Evolutionary conservation across 2,113 vertebrate species (phyloP).

Genomic region (Abramis brama): DNA sequence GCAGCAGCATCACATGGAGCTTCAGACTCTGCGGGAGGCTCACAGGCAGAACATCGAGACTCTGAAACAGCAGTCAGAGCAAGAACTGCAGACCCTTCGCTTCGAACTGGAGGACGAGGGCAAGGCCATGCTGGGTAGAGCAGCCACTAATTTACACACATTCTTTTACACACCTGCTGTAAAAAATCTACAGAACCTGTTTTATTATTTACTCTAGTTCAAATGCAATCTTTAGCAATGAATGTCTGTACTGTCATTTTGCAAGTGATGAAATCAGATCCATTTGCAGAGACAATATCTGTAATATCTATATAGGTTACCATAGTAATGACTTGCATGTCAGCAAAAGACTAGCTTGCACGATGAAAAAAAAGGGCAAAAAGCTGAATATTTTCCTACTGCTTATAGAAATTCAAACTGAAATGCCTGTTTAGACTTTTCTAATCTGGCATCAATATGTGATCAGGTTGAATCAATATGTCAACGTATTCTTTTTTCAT

Average conservation of each 20-base stretch:
- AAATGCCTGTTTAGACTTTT: not conserved
- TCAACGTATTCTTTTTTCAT: not conserved
- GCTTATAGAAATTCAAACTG: too few species aligned
- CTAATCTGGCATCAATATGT: not conserved
- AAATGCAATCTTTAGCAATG: not conserved
- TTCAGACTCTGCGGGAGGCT: conserved; percentile 89
- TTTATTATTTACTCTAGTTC: not conserved
- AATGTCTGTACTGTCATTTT: too few species aligned
- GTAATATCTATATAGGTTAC: too few species aligned
- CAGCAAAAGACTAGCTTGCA: too few species aligned
- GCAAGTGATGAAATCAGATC: too few species aligned
- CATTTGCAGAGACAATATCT: too few species aligned
- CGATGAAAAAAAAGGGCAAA: too few species aligned
- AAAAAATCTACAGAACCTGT: not conserved
- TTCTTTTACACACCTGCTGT: not conserved
- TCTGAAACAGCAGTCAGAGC: conserved; percentile 92
- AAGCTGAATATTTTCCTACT: too few species aligned
- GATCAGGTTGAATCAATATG: not conserved
- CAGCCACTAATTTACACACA: not conserved
- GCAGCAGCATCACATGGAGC: conserved; percentile 89
- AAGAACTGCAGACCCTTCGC: conserved; percentile 94
- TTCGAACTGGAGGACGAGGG: conserved; percentile 98
- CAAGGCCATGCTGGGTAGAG: conserved; percentile 94
- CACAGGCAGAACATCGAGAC: conserved; percentile 93
- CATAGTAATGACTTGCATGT: too few species aligned